Conservation (phyloP, 1,140 invertebrate genomes). For the Bombus breviceps region DNA sequence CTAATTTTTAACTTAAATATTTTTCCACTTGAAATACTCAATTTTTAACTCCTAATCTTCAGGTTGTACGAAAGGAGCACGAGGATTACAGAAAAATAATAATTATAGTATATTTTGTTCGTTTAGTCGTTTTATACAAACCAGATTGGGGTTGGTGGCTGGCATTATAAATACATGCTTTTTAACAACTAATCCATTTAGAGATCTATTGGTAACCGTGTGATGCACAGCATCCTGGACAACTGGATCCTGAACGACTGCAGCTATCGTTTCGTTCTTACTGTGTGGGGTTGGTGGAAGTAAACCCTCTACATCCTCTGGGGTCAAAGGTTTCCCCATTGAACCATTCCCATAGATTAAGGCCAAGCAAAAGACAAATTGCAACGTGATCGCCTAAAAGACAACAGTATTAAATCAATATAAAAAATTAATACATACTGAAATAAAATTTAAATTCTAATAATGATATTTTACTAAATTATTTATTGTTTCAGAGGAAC, state of each 20-base stretch:
- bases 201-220: slow-evolving; percentile 54
- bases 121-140: slow-evolving; percentile 2
- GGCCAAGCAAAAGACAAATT: neutral
- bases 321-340: slow-evolving; percentile 32
- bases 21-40: neutral
- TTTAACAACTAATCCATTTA: slow-evolving; percentile 67
- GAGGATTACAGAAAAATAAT: neutral
- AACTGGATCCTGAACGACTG: slow-evolving; percentile 63
- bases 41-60: neutral
- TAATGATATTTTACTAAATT: neutral
- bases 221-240: slow-evolving; percentile 64
- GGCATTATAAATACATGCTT: slow-evolving; percentile 62
- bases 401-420: neutral
- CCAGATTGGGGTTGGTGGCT: slow-evolving; percentile 55
- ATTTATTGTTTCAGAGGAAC: neutral
- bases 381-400: neutral
- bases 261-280: slow-evolving; percentile 61
- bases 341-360: neutral
- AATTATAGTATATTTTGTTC: neutral
- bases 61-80: neutral
- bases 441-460: neutral
- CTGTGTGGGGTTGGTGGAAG: slow-evolving; percentile 56
- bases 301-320: slow-evolving; percentile 50
- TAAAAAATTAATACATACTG: no score
- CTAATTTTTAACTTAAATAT: neutral